phyloP scores from a whole-genome alignment of 2,797 vertebrate genomes.

The Hephaestus fuliginosus region DNA sequence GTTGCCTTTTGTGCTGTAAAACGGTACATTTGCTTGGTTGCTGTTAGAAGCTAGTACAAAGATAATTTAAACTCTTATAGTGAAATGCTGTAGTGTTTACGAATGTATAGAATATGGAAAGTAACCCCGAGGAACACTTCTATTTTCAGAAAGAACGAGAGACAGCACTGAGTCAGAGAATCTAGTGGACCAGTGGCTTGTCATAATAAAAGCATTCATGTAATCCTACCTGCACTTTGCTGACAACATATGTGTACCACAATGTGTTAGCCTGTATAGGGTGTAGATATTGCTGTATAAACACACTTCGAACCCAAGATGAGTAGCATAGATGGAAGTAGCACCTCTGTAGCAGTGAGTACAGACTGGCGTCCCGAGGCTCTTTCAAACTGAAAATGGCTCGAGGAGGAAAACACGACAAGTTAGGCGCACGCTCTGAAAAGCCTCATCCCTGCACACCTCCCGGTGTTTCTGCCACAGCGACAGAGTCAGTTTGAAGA shows the following conservation, averaged over 20 bases:
- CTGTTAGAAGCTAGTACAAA: no score
- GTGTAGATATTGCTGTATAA: background rate
- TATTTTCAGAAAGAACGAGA: background rate
- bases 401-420: slow-evolving; percentile 13
- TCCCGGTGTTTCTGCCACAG: slow-evolving; percentile 22
- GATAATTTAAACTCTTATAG: background rate
- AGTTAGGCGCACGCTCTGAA: background rate
- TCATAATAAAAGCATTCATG: background rate
- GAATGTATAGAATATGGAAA: background rate
- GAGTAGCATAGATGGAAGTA: background rate
- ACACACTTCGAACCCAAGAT: background rate
- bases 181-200: background rate
- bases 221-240: background rate
- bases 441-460: background rate
- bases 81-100: background rate
- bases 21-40: background rate
- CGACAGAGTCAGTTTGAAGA: slow-evolving; percentile 50
- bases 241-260: background rate
- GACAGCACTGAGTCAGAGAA: background rate
- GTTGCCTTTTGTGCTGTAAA: background rate
- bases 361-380: background rate
- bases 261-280: background rate
- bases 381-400: slow-evolving; percentile 23
- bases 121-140: background rate
- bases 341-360: background rate